Base-by-base conservation (phyloP, 2,797 vertebrate genomes). In the Sebastiscus tertius region DNA sequence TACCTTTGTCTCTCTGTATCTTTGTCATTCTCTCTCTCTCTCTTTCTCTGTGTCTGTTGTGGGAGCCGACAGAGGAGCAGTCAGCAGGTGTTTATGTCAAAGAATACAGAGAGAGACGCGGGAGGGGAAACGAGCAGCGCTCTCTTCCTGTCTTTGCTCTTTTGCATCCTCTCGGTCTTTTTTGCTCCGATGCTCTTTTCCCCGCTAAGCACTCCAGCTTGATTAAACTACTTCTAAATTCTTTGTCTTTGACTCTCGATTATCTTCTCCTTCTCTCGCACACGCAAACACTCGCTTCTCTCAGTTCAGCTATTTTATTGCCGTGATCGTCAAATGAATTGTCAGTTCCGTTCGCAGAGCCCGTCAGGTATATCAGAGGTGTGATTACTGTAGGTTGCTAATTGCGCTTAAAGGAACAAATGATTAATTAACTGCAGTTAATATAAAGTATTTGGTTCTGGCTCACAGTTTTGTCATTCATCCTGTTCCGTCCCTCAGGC, bases 71-170 rank as follows among this genome's bases (percentile, higher is more conserved):
- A 91, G 85, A 93, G 85, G 90, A 92, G 90, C 92, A 93, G 93
- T 93, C 93, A 91, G 93, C 93, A 94, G 92, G 91, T 94, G 94
- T 93, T 92, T 93, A 80, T 93, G 89, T 92, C 90, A 94, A 82
- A 89, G 87, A 82, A 86, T 65, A 88, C 85, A 83, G 69, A 61
- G 68, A 72, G 36, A 85, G 76, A 81, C 11, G 52, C 76, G 66
- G 81, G 87, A 84, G 80, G 77, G 66, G 73, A 84, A 87, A 91
- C 80, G 72, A 89, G 88, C 75, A 36, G 42, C 24, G 22, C 73
- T 85, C 75, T 80, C 80, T 70, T 56, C 72, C 63, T 61, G 74
- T 84, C 82, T 85, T 79, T 91, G 88, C 87, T 91, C 89, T 91
- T 87, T 91, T 92, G 66, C 85, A 82, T 88, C 81, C 72, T 88